Evolutionary conservation across 2,888 invertebrate species (phyloP).

Genomic region (Heliconius hortense): DNA sequence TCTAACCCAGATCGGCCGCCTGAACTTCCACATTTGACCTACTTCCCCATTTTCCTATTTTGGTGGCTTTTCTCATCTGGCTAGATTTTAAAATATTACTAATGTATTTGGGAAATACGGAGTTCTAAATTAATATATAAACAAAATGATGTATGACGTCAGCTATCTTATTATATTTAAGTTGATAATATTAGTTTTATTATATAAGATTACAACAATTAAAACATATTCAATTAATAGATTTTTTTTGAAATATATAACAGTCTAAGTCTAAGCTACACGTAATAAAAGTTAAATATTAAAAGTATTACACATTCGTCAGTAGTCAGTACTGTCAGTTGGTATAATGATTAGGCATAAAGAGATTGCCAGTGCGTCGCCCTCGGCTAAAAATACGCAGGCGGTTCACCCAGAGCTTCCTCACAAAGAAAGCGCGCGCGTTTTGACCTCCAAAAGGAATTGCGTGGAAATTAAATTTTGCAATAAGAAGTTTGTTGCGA

Average conservation of each 20-base stretch:
- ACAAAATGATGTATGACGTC: not conserved
- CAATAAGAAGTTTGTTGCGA: constrained; percentile 3
- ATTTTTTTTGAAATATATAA: not conserved
- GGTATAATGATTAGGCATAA: constrained; percentile 52
- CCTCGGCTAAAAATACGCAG: constrained; percentile 77
- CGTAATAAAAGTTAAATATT: constrained; percentile 2
- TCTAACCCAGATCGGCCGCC: constrained; percentile 26
- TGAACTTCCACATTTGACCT: constrained; percentile 35
- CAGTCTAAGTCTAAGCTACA: not conserved
- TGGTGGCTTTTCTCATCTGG: constrained; percentile 5
- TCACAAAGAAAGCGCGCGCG: constrained; percentile 74
- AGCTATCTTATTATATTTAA: not conserved
- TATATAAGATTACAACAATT: not conserved
- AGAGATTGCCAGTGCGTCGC: constrained; percentile 63
- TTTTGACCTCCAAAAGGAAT: constrained; percentile 67
- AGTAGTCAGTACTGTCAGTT: constrained; percentile 22
- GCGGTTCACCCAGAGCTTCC: constrained; percentile 70
- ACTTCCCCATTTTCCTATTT: constrained; percentile 31
- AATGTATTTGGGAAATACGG: not conserved
- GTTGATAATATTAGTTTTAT: not conserved
- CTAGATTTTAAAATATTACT: constrained; percentile 14
- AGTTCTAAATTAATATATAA: not conserved
- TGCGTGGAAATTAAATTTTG: constrained; percentile 27
- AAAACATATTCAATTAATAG: not conserved
- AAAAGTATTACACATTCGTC: constrained; percentile 3